phyloP scores from a whole-genome alignment of 2,797 vertebrate genomes.

The Manis javanica region DNA sequence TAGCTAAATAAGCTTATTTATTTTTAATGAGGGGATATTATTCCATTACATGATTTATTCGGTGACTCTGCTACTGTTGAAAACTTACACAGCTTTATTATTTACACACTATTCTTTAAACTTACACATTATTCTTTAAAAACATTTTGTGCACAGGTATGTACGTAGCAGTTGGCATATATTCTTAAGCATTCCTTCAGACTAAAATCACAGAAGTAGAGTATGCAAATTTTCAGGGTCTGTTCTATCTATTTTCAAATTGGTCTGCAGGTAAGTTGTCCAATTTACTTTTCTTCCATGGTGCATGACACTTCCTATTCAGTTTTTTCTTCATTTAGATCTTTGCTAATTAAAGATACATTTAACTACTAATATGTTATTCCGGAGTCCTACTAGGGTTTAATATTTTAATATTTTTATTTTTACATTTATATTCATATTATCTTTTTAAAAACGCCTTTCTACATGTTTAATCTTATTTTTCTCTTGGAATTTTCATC shows the following conservation, averaged over 20 bases:
- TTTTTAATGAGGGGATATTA: not conserved
- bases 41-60: not conserved
- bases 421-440: not conserved
- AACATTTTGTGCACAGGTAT: not conserved
- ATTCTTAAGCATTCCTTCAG: not conserved
- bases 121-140: not conserved
- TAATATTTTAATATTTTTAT: not conserved
- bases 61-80: not conserved
- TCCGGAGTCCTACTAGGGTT: not conserved
- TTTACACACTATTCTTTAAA: not conserved
- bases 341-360: not conserved
- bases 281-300: not conserved
- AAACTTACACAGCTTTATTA: not conserved
- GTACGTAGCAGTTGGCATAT: not conserved
- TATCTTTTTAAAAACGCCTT: not conserved
- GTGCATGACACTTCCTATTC: not conserved
- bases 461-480: not conserved
- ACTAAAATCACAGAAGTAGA: not conserved
- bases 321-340: not conserved
- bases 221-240: not conserved
- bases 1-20: not conserved
- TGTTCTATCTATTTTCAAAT: not conserved
- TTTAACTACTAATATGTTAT: not conserved
- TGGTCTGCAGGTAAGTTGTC: not conserved
- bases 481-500: constrained; percentile 1